These are phyloP conservation scores for Dryobota labecula DNA, from an alignment of 2,888 invertebrate species.

Conservation along the genomic window DNA sequence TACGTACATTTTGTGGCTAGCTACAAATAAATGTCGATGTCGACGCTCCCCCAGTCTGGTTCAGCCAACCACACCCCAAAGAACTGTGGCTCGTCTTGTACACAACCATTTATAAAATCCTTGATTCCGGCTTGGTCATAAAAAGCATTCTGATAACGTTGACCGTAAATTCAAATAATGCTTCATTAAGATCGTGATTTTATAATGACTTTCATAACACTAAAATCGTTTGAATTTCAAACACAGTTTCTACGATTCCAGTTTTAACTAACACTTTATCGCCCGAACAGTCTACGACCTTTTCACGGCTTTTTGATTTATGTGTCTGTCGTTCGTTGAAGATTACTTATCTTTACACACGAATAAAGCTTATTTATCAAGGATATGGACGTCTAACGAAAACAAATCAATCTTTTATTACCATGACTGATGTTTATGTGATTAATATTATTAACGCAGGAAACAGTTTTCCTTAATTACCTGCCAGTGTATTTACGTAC, in stretches of 20 bases:
- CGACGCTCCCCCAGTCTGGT: constrained; percentile 76
- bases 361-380: constrained; percentile 82
- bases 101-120: constrained; percentile 68
- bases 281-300: constrained; percentile 72
- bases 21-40: constrained; percentile 84
- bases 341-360: constrained; percentile 83
- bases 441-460: constrained; percentile 49
- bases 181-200: constrained; percentile 37
- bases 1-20: constrained; percentile 84
- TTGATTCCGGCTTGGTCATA: constrained; percentile 37
- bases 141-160: constrained; percentile 48
- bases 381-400: constrained; percentile 70
- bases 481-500: constrained; percentile 27
- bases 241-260: constrained; percentile 46
- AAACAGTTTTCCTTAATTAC: constrained; percentile 48
- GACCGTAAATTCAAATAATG: constrained; percentile 46
- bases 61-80: constrained; percentile 74
- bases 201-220: constrained; percentile 54
- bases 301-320: constrained; percentile 88
- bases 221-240: constrained; percentile 57
- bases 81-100: constrained; percentile 67
- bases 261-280: constrained; percentile 71
- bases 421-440: constrained; percentile 61
- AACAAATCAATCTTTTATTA: constrained; percentile 72
- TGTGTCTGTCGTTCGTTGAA: constrained; percentile 80